phyloP scores from a whole-genome alignment of 2,113 vertebrate species.

The Aspiorhynchus laticeps region DNA sequence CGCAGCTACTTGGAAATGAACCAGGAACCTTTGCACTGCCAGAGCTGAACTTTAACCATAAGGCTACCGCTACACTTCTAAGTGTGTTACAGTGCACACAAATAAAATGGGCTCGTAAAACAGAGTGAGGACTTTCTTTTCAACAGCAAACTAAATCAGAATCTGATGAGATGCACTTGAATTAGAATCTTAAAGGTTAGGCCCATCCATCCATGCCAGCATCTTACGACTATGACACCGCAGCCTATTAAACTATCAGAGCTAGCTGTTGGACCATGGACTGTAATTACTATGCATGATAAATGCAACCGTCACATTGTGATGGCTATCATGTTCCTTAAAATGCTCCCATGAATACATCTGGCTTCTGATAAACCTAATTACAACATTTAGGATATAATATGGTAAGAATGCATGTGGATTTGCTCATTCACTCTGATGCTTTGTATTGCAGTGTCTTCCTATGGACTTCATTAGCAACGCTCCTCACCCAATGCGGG shows the following conservation, averaged over 20 bases:
- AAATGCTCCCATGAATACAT: slow-evolving; percentile 11
- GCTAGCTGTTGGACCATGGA: slow-evolving; percentile 41
- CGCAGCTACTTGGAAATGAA: background rate
- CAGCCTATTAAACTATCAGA: slow-evolving; percentile 54
- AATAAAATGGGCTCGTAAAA: slow-evolving; percentile 8
- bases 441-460: background rate
- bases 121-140: slow-evolving; percentile 16
- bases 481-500: slow-evolving; percentile 5
- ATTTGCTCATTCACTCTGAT: background rate
- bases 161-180: slow-evolving; percentile 53
- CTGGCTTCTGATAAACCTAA: slow-evolving; percentile 2
- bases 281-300: slow-evolving; percentile 47
- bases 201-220: slow-evolving; percentile 56
- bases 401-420: background rate
- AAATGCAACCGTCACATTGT: slow-evolving; percentile 17
- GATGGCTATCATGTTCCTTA: slow-evolving; percentile 17
- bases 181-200: slow-evolving; percentile 58
- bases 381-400: background rate
- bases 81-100: background rate
- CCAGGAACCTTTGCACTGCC: background rate
- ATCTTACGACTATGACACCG: slow-evolving; percentile 41
- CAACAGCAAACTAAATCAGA: slow-evolving; percentile 43
- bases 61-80: background rate
- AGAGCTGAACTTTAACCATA: slow-evolving; percentile 5
- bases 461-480: slow-evolving; percentile 15